Conservation (phyloP, 2,113 vertebrate genomes). For the Dipodomys stephensi region DNA sequence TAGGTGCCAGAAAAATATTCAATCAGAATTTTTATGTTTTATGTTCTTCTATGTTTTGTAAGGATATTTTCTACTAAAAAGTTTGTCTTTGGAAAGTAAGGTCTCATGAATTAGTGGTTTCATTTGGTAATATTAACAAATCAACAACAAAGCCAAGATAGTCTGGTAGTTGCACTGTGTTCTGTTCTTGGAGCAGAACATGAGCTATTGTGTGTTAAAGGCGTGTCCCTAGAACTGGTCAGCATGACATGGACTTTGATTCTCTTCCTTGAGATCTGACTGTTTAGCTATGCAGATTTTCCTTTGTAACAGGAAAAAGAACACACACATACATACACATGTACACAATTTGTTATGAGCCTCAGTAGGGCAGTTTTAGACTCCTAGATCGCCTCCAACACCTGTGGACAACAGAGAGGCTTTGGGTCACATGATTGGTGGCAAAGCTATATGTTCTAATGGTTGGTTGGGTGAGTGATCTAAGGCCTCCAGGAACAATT, state of each 20-base stretch:
- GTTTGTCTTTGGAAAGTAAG: not conserved
- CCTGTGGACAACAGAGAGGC: no score
- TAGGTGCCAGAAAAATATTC: not conserved
- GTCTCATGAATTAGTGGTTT: not conserved
- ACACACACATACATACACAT: not conserved
- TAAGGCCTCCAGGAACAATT: not conserved
- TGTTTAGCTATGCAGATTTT: not conserved
- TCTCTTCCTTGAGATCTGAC: not conserved
- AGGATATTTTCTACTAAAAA: constrained; percentile 2
- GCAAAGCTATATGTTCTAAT: not conserved
- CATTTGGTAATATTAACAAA: constrained; percentile 40
- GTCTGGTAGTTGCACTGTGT: not conserved
- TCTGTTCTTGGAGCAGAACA: not conserved
- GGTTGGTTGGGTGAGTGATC: not conserved
- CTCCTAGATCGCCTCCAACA: not conserved
- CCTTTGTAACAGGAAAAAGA: not conserved
- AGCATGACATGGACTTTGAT: constrained; percentile 16
- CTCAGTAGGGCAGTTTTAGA: not conserved
- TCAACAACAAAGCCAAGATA: not conserved
- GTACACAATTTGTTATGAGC: not conserved
- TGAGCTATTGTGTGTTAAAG: not conserved
- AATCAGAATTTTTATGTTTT: constrained; percentile 44
- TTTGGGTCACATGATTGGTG: no score
- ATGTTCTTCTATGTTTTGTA: constrained; percentile 1
- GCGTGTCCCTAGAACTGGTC: not conserved